Percentiles rank a stretch among this genome's conserved stretches.
phyloP scores from a whole-genome alignment of 1,140 invertebrate genomes.

The Caerostris darwini region DNA sequence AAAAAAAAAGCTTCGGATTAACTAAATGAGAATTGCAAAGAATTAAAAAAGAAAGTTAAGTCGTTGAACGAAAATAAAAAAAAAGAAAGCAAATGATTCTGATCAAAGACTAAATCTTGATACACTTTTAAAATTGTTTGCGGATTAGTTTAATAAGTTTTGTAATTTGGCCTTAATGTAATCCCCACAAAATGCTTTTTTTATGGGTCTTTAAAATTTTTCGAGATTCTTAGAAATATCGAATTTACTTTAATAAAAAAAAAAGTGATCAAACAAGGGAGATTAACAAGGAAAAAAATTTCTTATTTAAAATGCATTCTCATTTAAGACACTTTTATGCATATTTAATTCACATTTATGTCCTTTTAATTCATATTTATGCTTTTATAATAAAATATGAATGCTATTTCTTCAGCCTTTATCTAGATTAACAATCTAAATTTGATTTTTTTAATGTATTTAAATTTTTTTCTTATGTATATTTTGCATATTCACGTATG shows the following conservation, averaged over 20 bases:
- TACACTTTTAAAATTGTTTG: slow-evolving; percentile 10
- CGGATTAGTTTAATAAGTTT: not conserved
- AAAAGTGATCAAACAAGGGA: not conserved
- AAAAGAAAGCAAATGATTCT: not conserved
- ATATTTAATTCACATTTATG: no score
- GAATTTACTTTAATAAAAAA: not conserved
- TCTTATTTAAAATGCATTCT: no score
- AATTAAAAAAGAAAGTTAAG: no score
- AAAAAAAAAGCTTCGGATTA: not conserved
- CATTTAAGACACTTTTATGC: no score
- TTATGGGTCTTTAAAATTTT: not conserved
- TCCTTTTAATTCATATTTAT: no score
- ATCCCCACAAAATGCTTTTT: not conserved
- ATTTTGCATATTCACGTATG: no score
- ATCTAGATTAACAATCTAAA: no score
- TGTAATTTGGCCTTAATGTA: not conserved
- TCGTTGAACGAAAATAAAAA: no score
- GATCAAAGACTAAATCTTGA: not conserved
- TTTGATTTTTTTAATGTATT: no score
- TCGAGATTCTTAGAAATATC: not conserved
- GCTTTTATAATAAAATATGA: no score
- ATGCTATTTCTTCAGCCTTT: no score
- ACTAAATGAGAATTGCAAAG: not conserved
- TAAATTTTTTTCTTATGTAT: no score
- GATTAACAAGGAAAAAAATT: not conserved